Evolutionary conservation across 2,888 invertebrate species (phyloP).

Genomic region (Keiferia lycopersicella): DNA sequence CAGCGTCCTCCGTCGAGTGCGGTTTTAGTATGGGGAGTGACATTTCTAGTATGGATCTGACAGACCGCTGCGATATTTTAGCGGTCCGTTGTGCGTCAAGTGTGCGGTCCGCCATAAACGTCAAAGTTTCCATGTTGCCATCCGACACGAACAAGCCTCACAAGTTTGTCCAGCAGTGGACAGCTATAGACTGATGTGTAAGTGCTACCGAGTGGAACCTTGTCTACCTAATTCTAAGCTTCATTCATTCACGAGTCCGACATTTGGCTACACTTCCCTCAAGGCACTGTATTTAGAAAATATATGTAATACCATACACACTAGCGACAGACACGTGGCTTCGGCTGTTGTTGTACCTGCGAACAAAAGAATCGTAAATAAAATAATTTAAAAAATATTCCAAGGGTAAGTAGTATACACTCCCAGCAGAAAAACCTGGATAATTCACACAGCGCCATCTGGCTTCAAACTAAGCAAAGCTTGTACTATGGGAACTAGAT

Average conservation of each 20-base stretch:
- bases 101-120: too few species aligned
- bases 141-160: too few species aligned
- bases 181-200: neutral
- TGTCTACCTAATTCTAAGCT: slow-evolving; percentile 13
- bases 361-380: slow-evolving; percentile 41
- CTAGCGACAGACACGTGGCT: slow-evolving; percentile 48
- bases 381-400: neutral
- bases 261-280: slow-evolving; percentile 63
- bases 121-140: too few species aligned
- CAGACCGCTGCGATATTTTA: too few species aligned
- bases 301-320: slow-evolving; percentile 46
- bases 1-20: too few species aligned
- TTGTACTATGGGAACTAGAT: too few species aligned
- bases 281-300: slow-evolving; percentile 77
- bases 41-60: too few species aligned
- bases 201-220: neutral
- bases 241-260: slow-evolving; percentile 28
- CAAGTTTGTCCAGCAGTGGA: neutral
- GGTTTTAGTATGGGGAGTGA: too few species aligned
- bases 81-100: too few species aligned
- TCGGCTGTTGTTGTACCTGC: slow-evolving; percentile 55
- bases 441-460: too few species aligned
- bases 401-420: too few species aligned
- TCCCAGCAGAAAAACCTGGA: neutral
- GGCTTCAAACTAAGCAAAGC: too few species aligned